phyloP scores from a whole-genome alignment of 2,888 invertebrate species.

The Melikaiella ostensackeni region DNA sequence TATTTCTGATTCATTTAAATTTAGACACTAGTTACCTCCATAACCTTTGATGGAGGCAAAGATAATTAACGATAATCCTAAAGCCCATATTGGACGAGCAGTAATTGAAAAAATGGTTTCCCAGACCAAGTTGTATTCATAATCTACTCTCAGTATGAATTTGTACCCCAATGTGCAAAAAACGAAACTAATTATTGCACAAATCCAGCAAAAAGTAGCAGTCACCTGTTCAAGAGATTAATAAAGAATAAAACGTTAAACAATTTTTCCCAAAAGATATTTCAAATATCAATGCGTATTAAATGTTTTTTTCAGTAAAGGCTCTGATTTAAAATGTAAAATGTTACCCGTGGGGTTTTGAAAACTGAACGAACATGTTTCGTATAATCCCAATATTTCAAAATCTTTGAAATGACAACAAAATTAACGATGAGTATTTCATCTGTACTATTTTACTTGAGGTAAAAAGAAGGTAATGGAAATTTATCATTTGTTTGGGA shows the following conservation, averaged over 20 bases:
- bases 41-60: constrained; percentile 74
- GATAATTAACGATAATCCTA: constrained; percentile 78
- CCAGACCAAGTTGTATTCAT: constrained; percentile 67
- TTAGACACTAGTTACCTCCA: constrained; percentile 1
- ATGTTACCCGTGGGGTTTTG: too few species aligned
- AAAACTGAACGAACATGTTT: too few species aligned
- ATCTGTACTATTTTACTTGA: too few species aligned
- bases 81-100: constrained; percentile 76
- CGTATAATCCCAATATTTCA: too few species aligned
- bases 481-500: too few species aligned
- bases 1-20: background rate
- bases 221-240: background rate
- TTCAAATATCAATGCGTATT: background rate
- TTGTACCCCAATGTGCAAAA: constrained; percentile 34
- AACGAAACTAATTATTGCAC: constrained; percentile 1
- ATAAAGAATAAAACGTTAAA: background rate
- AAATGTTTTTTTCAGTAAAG: too few species aligned
- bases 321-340: too few species aligned
- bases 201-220: constrained; percentile 19
- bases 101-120: constrained; percentile 74
- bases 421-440: too few species aligned
- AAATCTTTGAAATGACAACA: too few species aligned
- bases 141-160: constrained; percentile 57
- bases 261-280: background rate
- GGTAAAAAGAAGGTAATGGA: too few species aligned